Base-by-base conservation (phyloP, 2,888 invertebrate genomes). In the Therioaphis trifolii region DNA sequence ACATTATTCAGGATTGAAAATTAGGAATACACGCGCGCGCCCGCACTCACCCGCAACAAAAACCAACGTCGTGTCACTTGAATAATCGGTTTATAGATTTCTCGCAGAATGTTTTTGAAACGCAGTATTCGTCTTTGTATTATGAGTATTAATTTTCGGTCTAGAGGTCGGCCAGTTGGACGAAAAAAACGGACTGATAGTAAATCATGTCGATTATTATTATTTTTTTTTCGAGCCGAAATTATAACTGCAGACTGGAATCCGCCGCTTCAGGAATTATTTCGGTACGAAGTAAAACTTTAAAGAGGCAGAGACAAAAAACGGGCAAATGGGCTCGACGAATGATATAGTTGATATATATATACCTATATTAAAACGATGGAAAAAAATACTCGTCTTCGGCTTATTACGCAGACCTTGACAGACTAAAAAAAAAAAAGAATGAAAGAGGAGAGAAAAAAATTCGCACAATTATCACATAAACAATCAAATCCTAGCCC, bases 21-120 rank as follows among this genome's bases (percentile, higher is more conserved):
- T 78, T 78, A 66, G n/a, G n/a, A n/a, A n/a, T 77, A 46, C 52
- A 63, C 66, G 49, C 43, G 29, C 63, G 5, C 24, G 21, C 46
- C 35, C 24, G 24, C 58, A 11, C 43, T 29, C 49, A 21, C 49
- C 35, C 55, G 55, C n/a, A 35, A 58, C 75, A 35, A 75, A 61
- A 75, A 43, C 61, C 58, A 43, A 61, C 76, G 61, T n/a, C 27
- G 21, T 66, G 63, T 76, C 40, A 27, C 15, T 74, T 2, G 58
- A 58, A 75, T 52, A 78, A 68, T 78, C 66, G 66, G 18, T 78
- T 78, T 78, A n/a, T n/a, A 78, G 78, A 78, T 78, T 78, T 78
- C 40, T 40, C 12, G 75, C 68, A 78, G 78, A 78, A 68, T 55
- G 68, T 52, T 68, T 11, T 12, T 66, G 18, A 24, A 40, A 55